phyloP scores from a whole-genome alignment of 2,888 invertebrate species.

The Kuschelorhynchus macadamiae region DNA sequence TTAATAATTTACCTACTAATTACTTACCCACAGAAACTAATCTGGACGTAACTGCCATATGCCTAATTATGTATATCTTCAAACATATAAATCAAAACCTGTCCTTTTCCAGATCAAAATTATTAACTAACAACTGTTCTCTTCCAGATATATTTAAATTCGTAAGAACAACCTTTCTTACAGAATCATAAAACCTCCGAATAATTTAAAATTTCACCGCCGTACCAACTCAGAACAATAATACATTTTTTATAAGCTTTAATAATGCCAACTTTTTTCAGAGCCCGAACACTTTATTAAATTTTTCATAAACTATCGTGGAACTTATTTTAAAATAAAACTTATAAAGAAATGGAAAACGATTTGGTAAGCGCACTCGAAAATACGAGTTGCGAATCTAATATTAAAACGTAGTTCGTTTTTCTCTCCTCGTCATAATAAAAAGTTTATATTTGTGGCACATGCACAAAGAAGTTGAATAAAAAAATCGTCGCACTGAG shows the following conservation, averaged over 20 bases:
- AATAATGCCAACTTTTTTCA: background rate
- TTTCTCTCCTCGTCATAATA: slow-evolving; percentile 24
- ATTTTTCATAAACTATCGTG: slow-evolving; percentile 42
- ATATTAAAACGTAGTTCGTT: slow-evolving; percentile 44
- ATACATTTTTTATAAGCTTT: slow-evolving; percentile 4
- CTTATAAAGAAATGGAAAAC: slow-evolving; percentile 38
- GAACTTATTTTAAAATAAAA: slow-evolving; percentile 40
- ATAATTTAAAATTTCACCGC: too few species aligned
- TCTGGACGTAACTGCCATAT: too few species aligned
- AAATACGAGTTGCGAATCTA: slow-evolving; percentile 33
- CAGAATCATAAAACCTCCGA: too few species aligned
- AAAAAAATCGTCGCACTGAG: slow-evolving; percentile 31
- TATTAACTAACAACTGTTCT: too few species aligned
- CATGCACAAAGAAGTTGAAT: slow-evolving; percentile 42
- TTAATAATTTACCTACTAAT: too few species aligned
- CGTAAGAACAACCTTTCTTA: too few species aligned
- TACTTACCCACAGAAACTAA: too few species aligned
- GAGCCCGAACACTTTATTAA: slow-evolving; percentile 27
- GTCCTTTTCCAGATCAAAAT: too few species aligned
- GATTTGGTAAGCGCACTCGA: slow-evolving; percentile 31
- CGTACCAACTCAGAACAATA: background rate
- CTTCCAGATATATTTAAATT: too few species aligned
- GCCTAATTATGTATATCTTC: too few species aligned
- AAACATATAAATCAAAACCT: too few species aligned
- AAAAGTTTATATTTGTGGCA: slow-evolving; percentile 48